These are phyloP conservation scores for Asobara japonica DNA, from an alignment of 1,140 invertebrate genomes.

Conservation along the genomic window DNA sequence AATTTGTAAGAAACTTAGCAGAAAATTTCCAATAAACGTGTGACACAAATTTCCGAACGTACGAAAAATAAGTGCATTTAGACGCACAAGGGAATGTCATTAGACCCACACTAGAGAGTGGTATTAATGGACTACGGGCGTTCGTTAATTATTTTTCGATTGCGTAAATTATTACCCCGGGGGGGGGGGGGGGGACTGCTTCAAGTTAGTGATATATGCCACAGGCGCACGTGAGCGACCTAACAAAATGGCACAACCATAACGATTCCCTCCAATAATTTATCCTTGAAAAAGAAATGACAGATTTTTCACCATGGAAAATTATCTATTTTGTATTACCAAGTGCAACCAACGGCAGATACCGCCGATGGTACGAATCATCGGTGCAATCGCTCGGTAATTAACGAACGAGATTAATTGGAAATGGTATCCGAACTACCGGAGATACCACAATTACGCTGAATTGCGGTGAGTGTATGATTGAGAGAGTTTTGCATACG, in stretches of 20 bases:
- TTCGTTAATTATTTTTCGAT: constrained; percentile 5
- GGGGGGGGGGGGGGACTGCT: neutral
- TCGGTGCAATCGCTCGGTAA: constrained; percentile 18
- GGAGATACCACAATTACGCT: constrained; percentile 29
- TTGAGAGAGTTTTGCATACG: neutral
- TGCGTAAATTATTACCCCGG: neutral
- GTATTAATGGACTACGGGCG: neutral
- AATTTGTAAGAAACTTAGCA: too few species aligned
- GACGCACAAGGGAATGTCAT: too few species aligned
- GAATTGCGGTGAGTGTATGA: neutral
- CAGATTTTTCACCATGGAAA: neutral
- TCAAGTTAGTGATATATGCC: neutral
- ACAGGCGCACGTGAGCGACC: neutral
- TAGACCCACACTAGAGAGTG: neutral
- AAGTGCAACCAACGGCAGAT: neutral
- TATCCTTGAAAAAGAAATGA: neutral
- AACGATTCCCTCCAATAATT: constrained; percentile 1
- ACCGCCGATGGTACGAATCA: neutral
- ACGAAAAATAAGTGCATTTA: too few species aligned
- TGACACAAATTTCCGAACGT: too few species aligned
- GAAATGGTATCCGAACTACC: constrained; percentile 15
- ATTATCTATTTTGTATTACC: neutral
- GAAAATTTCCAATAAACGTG: too few species aligned
- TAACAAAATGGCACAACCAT: neutral
- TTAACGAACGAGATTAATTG: constrained; percentile 30